These are phyloP conservation scores for Monopterus albus DNA, from an alignment of 2,113 vertebrate species.

Conservation along the genomic window DNA sequence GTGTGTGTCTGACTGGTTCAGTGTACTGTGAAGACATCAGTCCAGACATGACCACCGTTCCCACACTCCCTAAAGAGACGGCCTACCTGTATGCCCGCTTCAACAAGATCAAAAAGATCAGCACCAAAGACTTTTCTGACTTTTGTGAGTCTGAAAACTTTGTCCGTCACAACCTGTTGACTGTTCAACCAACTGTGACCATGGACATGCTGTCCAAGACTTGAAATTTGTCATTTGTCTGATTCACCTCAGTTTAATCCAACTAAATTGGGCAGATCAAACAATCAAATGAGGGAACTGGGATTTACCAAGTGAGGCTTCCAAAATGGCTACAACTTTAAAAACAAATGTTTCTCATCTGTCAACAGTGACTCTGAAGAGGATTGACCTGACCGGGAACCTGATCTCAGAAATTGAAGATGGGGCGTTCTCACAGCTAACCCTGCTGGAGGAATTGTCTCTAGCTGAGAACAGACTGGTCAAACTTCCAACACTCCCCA, in stretches of 20 bases:
- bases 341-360: not conserved
- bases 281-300: too few relatives aligned
- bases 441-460: constrained; percentile 89
- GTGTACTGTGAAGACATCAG: constrained; percentile 96
- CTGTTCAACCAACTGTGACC: not conserved
- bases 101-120: constrained; percentile 94
- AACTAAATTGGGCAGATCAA: too few relatives aligned
- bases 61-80: constrained; percentile 94
- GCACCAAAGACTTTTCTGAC: constrained; percentile 89
- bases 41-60: constrained; percentile 87
- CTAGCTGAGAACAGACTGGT: constrained; percentile 92
- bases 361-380: constrained; percentile 89
- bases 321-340: not conserved
- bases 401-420: constrained; percentile 96
- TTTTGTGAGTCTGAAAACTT: constrained; percentile 84
- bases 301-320: too few relatives aligned
- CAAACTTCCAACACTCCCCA: constrained; percentile 92
- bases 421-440: constrained; percentile 90
- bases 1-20: constrained; percentile 94
- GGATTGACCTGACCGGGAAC: constrained; percentile 96
- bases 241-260: too few relatives aligned
- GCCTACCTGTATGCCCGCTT: constrained; percentile 95
- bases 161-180: not conserved
- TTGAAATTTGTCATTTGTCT: too few relatives aligned
- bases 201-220: not conserved